These are phyloP conservation scores for Micrasema longulum DNA, from an alignment of 1,140 invertebrate species.

Conservation along the genomic window DNA sequence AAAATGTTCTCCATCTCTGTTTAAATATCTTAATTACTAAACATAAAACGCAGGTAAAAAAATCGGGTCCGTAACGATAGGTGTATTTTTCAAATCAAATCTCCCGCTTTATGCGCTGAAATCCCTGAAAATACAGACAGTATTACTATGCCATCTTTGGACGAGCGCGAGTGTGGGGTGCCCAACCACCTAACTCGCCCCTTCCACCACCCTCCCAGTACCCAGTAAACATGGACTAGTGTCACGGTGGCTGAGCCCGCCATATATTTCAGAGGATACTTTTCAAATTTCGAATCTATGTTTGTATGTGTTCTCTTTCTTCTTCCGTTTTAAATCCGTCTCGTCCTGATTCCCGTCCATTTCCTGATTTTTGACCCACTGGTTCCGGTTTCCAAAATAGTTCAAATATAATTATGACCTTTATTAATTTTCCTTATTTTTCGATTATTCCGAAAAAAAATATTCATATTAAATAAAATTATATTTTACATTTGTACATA, in stretches of 20 bases:
- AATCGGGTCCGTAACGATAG: not conserved
- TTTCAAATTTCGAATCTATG: not conserved
- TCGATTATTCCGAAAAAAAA: no score
- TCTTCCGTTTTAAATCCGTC: not conserved
- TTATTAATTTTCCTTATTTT: no score
- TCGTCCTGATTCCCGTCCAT: not conserved
- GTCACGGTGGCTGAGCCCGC: constrained; percentile 47
- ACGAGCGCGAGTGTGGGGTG: not conserved
- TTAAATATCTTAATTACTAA: no score
- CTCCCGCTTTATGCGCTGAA: not conserved
- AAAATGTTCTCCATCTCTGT: no score
- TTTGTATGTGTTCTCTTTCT: not conserved
- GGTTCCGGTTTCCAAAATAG: no score
- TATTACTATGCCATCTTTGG: constrained; percentile 6
- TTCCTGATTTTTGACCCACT: no score
- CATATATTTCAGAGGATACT: constrained; percentile 46
- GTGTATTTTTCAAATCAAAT: constrained; percentile 9
- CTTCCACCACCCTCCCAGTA: not conserved
- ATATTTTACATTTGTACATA: no score
- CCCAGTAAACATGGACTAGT: constrained; percentile 29
- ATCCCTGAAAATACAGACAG: constrained; percentile 12
- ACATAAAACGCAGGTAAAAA: no score
- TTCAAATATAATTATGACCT: no score
- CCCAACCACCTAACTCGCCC: constrained; percentile 30
- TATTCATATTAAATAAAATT: no score